Percentiles rank a stretch among this genome's conserved stretches.
These are phyloP conservation scores for Melanostoma mellinum DNA, from an alignment of 2,888 invertebrate species.

Conservation along the genomic window DNA sequence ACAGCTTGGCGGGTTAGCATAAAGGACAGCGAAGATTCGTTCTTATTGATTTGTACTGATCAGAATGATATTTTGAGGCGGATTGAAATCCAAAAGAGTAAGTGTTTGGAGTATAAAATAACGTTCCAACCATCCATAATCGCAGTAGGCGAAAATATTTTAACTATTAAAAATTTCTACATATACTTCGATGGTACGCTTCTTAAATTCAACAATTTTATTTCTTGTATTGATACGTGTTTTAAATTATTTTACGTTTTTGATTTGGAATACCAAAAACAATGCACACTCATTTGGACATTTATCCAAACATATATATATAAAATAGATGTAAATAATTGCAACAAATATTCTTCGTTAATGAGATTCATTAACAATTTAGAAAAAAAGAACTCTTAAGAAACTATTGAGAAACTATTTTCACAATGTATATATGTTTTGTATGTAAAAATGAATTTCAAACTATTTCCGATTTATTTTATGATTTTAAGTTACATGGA, in stretches of 20 bases:
- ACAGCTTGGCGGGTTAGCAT: slow-evolving; percentile 30
- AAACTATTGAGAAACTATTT: neutral
- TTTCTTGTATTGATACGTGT: slow-evolving; percentile 21
- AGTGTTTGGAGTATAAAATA: slow-evolving; percentile 21
- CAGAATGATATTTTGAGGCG: slow-evolving; percentile 21
- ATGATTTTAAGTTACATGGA: slow-evolving; percentile 48
- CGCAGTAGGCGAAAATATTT: slow-evolving; percentile 22
- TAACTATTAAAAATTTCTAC: slow-evolving; percentile 20
- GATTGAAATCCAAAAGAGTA: slow-evolving; percentile 20
- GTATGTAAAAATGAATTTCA: slow-evolving; percentile 39
- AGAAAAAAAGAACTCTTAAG: slow-evolving; percentile 14
- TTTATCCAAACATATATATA: slow-evolving; percentile 46
- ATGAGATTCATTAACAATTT: slow-evolving; percentile 29
- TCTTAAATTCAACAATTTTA: slow-evolving; percentile 32
- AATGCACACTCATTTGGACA: slow-evolving; percentile 16
- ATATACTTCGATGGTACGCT: slow-evolving; percentile 38
- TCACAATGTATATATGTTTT: slow-evolving; percentile 24
- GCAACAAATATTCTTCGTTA: slow-evolving; percentile 22
- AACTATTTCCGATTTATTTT: slow-evolving; percentile 43
- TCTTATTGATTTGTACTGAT: slow-evolving; percentile 10
- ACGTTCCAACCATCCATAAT: slow-evolving; percentile 30
- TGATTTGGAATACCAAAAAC: slow-evolving; percentile 35
- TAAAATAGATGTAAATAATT: slow-evolving; percentile 24
- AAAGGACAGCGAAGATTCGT: slow-evolving; percentile 19
- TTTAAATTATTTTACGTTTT: slow-evolving; percentile 47